Evolutionary conservation across 2,888 invertebrate genomes (phyloP), one percentile per base, ranked within the genome.

Genomic region (Charanyca ferruginea): DNA sequence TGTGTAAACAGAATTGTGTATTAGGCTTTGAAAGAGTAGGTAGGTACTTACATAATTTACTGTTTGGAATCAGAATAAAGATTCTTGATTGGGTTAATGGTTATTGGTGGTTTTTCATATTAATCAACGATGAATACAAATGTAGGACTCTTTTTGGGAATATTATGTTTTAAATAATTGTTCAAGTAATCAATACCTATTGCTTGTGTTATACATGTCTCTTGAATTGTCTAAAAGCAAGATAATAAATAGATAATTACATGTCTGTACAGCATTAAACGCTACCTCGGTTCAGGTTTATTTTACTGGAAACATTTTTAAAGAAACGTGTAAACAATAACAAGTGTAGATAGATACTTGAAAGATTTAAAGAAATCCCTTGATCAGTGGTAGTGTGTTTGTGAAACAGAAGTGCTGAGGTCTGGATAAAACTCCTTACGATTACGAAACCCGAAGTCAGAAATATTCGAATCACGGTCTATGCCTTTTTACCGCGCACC

Each of bases 391-490:
- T 59, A 51, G 51, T 16, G 35, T 45, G 28, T 38, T 54, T 42
- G 11, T 25, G 47, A 59, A 69, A 73, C 35, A 47, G 67, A 72
- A 73, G 25, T 58, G 49, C 68, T 63, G 58, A 69, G 28, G 1
- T 44, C 22, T 69, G 67, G 60, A 62, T 72, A 73, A 63, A 72
- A 60, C 59, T 58, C 8, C 47, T 72, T 54, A 49, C 51, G 45
- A 64, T 64, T 53, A 67, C 25, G 38, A 62, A 75, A 60, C 47
- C 63, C 68, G 2, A 61, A 76, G 22, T 59, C 76, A 41, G 55
- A 76, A 68, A 60, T 72, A 76, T 76, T 76, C 76, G 68, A 73
- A 76, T 76, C 76, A 76, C 76, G 76, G 76, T 48, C 57, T 38
- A 18, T 47, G 54, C 63, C 53, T 55, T 74, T 73, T 65, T 58